Evolutionary conservation across 2,888 invertebrate species (phyloP).

Genomic region (Parasteatoda lunata): DNA sequence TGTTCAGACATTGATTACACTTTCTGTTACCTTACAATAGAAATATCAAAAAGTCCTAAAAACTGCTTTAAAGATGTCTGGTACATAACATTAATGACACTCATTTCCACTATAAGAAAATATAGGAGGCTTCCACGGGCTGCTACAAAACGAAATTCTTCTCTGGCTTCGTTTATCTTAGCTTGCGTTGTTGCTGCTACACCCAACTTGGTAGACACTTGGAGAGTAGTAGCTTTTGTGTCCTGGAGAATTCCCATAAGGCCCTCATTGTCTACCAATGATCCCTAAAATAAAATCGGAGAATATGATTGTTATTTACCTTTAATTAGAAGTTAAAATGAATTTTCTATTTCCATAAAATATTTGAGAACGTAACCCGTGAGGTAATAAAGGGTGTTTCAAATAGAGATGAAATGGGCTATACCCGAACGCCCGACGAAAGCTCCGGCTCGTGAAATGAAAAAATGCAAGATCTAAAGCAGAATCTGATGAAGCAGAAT

Average conservation of each 20-base stretch:
- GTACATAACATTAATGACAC: conserved; percentile 96
- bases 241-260: conserved; percentile 90
- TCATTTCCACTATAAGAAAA: conserved; percentile 97
- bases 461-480: too few species aligned
- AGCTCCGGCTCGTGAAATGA: too few species aligned
- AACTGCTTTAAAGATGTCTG: conserved; percentile 97
- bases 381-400: too few species aligned
- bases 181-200: conserved; percentile 94
- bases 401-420: too few species aligned
- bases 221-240: conserved; percentile 91
- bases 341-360: too few species aligned
- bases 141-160: conserved; percentile 96
- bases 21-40: conserved; percentile 78
- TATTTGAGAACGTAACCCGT: too few species aligned
- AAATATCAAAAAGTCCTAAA: conserved; percentile 92
- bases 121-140: conserved; percentile 94
- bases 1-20: too few species aligned
- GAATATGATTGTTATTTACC: too few species aligned
- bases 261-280: conserved; percentile 95
- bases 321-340: too few species aligned
- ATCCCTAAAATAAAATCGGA: conserved; percentile 79
- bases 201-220: conserved; percentile 93
- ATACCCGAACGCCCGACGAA: too few species aligned
- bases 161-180: conserved; percentile 93
- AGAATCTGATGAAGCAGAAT: too few species aligned